A percentile compares a stretch with the other conserved stretches of the same genome.
These are phyloP conservation scores for Harpalus rubripes DNA, from an alignment of 2,888 invertebrate genomes.

Conservation along the genomic window DNA sequence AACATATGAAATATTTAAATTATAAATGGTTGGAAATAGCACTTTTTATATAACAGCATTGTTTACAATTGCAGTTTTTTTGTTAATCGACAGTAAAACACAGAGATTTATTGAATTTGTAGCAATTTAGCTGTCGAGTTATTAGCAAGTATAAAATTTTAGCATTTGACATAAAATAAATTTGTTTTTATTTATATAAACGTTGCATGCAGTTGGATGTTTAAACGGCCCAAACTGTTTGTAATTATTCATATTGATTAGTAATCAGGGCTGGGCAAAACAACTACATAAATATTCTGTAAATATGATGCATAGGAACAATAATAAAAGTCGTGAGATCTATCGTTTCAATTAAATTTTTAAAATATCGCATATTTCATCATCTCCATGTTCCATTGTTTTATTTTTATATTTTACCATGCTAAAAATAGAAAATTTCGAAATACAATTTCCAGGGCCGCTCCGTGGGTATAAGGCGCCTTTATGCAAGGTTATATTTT, in stretches of 20 bases:
- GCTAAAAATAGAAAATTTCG: too few species aligned
- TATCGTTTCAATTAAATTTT: conserved; percentile 4
- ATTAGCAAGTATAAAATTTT: conserved; percentile 35
- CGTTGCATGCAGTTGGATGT: conserved; percentile 1
- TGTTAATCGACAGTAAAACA: neutral
- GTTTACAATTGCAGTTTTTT: neutral
- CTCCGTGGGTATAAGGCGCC: too few species aligned
- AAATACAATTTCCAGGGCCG: too few species aligned
- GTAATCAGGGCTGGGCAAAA: conserved; percentile 34
- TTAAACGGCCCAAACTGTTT: conserved; percentile 32
- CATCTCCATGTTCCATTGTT: neutral
- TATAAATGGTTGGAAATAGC: neutral
- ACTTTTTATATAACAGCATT: conserved; percentile 4
- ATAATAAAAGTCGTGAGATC: conserved; percentile 24
- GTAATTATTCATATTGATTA: conserved; percentile 54
- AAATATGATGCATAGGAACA: conserved; percentile 30
- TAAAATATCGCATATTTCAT: neutral
- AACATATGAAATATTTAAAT: neutral
- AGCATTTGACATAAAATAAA: conserved; percentile 21
- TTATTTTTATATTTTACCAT: neutral
- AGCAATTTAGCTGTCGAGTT: conserved; percentile 10
- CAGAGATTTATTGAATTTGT: neutral
- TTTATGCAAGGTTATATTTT: too few species aligned
- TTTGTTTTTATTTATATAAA: conserved; percentile 41
- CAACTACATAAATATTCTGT: conserved; percentile 50